Percentiles rank a stretch among this genome's conserved stretches.
Evolutionary conservation across 2,888 invertebrate genomes (phyloP).

Genomic region (Liposcelis brunnea): DNA sequence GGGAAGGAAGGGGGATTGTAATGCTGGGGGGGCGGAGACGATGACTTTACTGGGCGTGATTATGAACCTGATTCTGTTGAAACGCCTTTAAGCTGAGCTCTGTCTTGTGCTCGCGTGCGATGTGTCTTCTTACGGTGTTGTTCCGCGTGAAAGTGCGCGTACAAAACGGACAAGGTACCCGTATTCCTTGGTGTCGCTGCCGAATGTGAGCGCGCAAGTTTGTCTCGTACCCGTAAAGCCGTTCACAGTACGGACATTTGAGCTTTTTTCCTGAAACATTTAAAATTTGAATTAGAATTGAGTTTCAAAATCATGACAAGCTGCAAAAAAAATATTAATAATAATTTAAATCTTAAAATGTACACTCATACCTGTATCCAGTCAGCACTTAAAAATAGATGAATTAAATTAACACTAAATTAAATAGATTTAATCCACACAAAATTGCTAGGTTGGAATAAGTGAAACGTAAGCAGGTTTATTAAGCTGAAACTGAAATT

Average conservation of each 20-base stretch:
- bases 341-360: neutral
- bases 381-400: no score
- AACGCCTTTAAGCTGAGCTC: conserved; percentile 47
- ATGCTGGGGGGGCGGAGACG: no score
- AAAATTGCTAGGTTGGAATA: no score
- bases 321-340: conserved; percentile 1
- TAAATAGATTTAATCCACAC: no score
- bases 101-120: conserved; percentile 76
- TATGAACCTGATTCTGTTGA: conserved; percentile 38
- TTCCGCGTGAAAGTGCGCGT: conserved; percentile 80
- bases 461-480: no score
- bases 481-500: no score
- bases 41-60: conserved; percentile 39
- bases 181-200: conserved; percentile 80
- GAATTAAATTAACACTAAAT: no score
- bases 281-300: conserved; percentile 10
- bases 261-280: conserved; percentile 63
- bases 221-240: conserved; percentile 83
- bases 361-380: no score
- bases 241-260: conserved; percentile 83
- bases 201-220: conserved; percentile 80
- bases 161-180: conserved; percentile 82
- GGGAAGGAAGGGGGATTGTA: no score
- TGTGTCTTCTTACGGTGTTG: conserved; percentile 80
- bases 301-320: neutral